Evolutionary conservation across 2,888 invertebrate genomes (phyloP).

Genomic region (Fragum fragum): DNA sequence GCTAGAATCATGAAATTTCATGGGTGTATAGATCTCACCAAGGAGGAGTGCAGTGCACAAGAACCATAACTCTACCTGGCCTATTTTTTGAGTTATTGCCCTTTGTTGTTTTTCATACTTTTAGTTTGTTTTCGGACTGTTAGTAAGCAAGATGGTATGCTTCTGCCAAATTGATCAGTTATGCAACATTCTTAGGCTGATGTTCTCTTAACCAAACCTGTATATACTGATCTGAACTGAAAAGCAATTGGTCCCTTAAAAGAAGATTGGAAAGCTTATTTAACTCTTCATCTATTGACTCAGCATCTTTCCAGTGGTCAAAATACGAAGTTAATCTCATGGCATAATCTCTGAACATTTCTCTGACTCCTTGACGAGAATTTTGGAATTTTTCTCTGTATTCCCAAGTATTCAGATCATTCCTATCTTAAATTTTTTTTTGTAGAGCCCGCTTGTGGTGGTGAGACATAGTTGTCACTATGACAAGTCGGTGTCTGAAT

Average conservation of each 20-base stretch:
- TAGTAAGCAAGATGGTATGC: conserved; percentile 14
- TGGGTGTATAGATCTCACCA: too few species aligned
- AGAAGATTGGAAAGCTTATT: not conserved
- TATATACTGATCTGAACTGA: not conserved
- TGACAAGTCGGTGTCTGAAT: too few species aligned
- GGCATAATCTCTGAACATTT: conserved; percentile 2
- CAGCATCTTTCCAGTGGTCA: conserved; percentile 4
- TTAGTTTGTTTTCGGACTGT: not conserved
- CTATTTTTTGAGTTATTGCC: too few species aligned
- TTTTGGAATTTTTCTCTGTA: conserved; percentile 9
- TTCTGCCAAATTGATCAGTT: not conserved
- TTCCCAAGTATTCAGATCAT: conserved; percentile 6
- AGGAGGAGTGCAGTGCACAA: too few species aligned
- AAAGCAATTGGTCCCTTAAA: conserved; percentile 6
- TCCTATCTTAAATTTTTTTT: too few species aligned
- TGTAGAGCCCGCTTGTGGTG: too few species aligned
- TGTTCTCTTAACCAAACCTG: conserved; percentile 1
- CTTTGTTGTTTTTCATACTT: too few species aligned
- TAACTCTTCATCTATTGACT: conserved; percentile 4
- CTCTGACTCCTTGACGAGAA: not conserved
- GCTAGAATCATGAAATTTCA: too few species aligned
- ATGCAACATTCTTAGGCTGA: not conserved
- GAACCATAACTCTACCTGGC: too few species aligned
- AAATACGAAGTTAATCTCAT: not conserved
- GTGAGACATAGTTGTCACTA: too few species aligned